Evolutionary conservation across 2,888 invertebrate genomes (phyloP).

Genomic region (Hemaris fuciformis): DNA sequence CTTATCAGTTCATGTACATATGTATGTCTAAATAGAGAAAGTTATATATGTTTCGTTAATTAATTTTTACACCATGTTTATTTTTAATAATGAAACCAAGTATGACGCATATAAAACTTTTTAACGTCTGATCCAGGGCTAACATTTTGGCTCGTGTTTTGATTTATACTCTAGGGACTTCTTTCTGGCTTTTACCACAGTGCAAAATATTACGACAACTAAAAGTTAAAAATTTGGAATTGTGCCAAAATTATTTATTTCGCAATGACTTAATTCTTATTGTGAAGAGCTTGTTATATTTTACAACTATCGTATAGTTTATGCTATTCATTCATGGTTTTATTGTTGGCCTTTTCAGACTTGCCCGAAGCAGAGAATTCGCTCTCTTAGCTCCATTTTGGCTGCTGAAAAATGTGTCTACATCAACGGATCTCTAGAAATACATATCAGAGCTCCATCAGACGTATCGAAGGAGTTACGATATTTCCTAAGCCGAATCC

Average conservation of each 20-base stretch:
- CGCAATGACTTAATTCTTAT: not conserved
- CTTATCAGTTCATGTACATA: too few species aligned
- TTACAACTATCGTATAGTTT: not conserved
- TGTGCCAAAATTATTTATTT: slow-evolving; percentile 5
- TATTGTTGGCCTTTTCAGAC: slow-evolving; percentile 59
- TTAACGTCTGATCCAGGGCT: not conserved
- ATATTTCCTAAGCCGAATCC: slow-evolving; percentile 84
- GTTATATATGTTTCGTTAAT: too few species aligned
- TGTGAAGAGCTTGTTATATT: not conserved
- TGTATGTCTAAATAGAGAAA: too few species aligned
- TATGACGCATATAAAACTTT: not conserved
- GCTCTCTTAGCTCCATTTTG: slow-evolving; percentile 85
- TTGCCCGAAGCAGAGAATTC: slow-evolving; percentile 82
- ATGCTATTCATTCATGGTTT: not conserved
- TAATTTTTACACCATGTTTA: too few species aligned
- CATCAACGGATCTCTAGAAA: slow-evolving; percentile 88
- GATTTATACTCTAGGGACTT: slow-evolving; percentile 4
- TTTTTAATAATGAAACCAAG: too few species aligned
- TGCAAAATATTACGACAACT: slow-evolving; percentile 26
- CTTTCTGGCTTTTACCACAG: slow-evolving; percentile 17
- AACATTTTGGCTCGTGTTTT: slow-evolving; percentile 10
- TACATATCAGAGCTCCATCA: slow-evolving; percentile 76
- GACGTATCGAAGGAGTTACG: slow-evolving; percentile 82
- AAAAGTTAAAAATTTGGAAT: slow-evolving; percentile 24
- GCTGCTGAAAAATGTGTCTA: slow-evolving; percentile 88